phyloP scores from a whole-genome alignment of 2,113 vertebrate genomes.

The Acrocephalus kingi region DNA sequence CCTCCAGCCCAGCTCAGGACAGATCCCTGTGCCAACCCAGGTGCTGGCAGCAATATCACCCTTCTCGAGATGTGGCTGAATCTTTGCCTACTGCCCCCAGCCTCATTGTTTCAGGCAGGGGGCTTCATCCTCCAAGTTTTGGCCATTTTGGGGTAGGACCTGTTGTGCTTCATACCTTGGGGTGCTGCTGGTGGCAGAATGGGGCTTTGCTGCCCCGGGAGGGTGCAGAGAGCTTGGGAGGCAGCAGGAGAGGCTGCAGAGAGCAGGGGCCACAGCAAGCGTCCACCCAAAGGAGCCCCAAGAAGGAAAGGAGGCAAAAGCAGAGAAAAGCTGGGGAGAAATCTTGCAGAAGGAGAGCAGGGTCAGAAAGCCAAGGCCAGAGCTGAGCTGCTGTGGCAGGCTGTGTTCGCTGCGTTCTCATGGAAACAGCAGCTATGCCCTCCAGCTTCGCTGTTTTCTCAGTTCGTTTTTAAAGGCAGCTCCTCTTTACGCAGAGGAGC shows the following conservation, averaged over 20 bases:
- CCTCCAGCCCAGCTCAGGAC: not conserved
- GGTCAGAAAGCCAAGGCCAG: not conserved
- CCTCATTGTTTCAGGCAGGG: not conserved
- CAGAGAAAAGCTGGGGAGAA: not conserved
- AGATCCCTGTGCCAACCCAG: not conserved
- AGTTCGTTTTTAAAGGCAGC: not conserved
- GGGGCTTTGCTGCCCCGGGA: not conserved
- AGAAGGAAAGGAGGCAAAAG: not conserved
- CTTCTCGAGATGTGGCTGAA: not conserved
- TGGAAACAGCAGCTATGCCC: not conserved
- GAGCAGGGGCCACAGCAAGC: not conserved
- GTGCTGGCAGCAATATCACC: not conserved
- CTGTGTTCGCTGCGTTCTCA: not conserved
- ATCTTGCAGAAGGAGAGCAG: rapidly evolving
- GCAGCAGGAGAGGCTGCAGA: not conserved
- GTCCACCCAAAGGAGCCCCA: not conserved
- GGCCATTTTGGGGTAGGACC: not conserved
- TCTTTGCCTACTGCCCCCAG: not conserved
- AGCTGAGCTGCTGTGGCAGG: not conserved
- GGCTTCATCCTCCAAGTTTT: not conserved
- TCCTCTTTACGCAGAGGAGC: rapidly evolving
- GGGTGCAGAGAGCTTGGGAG: not conserved
- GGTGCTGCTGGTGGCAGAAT: not conserved
- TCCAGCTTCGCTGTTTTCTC: not conserved
- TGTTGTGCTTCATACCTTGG: rapidly evolving